These are phyloP conservation scores for Zele albiditarsus DNA, from an alignment of 2,888 invertebrate species.

Conservation along the genomic window DNA sequence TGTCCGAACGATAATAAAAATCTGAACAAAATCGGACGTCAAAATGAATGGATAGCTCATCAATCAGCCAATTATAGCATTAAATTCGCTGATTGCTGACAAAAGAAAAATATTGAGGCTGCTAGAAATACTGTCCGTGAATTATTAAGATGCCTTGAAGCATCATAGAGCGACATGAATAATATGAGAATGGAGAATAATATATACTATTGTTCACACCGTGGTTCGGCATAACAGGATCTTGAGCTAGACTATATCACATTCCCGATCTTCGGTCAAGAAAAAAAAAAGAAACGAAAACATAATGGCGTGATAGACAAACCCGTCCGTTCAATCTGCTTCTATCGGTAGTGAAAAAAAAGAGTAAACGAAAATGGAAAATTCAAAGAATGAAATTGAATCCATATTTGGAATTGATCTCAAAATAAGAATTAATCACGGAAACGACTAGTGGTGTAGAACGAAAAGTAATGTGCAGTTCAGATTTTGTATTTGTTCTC, in stretches of 20 bases:
- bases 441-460: background rate
- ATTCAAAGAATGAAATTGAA: conserved; percentile 3
- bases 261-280: background rate
- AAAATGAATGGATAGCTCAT: background rate
- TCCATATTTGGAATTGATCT: background rate
- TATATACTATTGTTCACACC: background rate
- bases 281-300: conserved; percentile 17
- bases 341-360: conserved; percentile 40
- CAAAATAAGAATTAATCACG: background rate
- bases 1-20: background rate
- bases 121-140: too few relatives aligned
- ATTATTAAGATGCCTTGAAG: too few relatives aligned
- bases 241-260: background rate
- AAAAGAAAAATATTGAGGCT: too few relatives aligned
- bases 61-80: background rate
- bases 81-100: background rate
- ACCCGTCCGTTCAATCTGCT: conserved; percentile 52
- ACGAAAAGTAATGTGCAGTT: conserved; percentile 48
- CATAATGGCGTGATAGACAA: conserved; percentile 42
- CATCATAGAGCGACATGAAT: too few relatives aligned
- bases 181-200: background rate
- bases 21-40: background rate
- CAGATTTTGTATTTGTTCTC: conserved; percentile 61
- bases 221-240: background rate
- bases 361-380: conserved; percentile 26